Conservation (phyloP, 2,888 invertebrate genomes). For the Linnaemya tessellans region DNA sequence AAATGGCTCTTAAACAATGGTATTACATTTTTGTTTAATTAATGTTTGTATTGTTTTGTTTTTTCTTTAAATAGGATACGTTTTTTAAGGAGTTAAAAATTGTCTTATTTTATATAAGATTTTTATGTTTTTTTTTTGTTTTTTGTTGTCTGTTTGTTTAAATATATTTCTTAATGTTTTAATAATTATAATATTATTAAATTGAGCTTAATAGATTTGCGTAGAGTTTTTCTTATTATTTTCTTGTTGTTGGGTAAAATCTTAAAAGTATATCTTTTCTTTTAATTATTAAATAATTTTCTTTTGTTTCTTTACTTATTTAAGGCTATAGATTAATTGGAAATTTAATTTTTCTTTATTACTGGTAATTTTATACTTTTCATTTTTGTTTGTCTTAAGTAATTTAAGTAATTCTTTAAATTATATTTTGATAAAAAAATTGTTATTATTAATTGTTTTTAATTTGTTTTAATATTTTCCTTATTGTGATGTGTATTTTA, state of each 20-base stretch:
- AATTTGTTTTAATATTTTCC: constrained; percentile 58
- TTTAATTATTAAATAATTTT: constrained; percentile 56
- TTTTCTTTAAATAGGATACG: constrained; percentile 68
- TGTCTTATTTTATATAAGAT: constrained; percentile 53
- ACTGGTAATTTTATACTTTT: constrained; percentile 58
- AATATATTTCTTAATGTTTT: constrained; percentile 56
- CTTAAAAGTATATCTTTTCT: constrained; percentile 70
- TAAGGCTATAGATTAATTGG: constrained; percentile 72
- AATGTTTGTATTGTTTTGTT: constrained; percentile 33
- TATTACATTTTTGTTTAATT: constrained; percentile 54
- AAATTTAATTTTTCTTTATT: constrained; percentile 53
- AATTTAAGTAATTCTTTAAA: constrained; percentile 55
- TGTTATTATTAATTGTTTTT: constrained; percentile 31
- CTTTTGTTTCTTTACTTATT: constrained; percentile 75
- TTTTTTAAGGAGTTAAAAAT: constrained; percentile 71
- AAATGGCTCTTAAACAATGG: constrained; percentile 71
- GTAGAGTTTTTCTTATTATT: constrained; percentile 51
- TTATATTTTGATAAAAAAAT: constrained; percentile 48
- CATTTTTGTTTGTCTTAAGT: constrained; percentile 56
- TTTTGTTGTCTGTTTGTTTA: constrained; percentile 5
- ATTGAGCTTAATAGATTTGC: constrained; percentile 72
- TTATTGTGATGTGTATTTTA: constrained; percentile 72
- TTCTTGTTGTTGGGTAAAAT: constrained; percentile 59
- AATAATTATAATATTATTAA: constrained; percentile 70
- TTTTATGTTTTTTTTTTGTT: constrained; percentile 18